Evolutionary conservation across 1,140 invertebrate species (phyloP), one percentile per base, ranked within the genome.

Genomic region (Ectropis grisescens): DNA sequence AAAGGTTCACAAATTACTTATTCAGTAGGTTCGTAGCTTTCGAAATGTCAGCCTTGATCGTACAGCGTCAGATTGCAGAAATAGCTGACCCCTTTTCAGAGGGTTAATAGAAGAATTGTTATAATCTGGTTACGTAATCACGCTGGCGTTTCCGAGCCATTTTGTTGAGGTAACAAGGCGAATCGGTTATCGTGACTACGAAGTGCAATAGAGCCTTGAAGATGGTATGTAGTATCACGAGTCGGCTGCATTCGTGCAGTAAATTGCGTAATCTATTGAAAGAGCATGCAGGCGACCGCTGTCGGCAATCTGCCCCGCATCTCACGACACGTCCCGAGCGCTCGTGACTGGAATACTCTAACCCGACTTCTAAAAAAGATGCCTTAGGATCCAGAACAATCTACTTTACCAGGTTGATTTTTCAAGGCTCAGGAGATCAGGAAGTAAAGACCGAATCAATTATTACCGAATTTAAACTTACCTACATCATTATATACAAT

Each of bases 261-360:
- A 57, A 66, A 67, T 75, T 75, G 67, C 58, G 65, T 67, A 75
- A 75, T 60, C 37, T 64, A 61, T 64, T 58, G 47, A 65, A 58
- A 59, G 56, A 46, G 39, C 47, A 47, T 41, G 40, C 41, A 35
- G 41, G 43, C 38, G 46, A 42, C n/a, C n/a, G 38, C 46, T 47
- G 32, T 34, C 30, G 35, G 44, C 41, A 51, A 64, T 61, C 59
- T 66, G 24, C 41, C 53, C 57, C 50, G 32, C 47, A 67, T 67
- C 59, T 67, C 62, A 67, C 62, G 58, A 59, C 47, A 29, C 35
- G 37, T 52, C 37, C 47, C 52, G 47, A 48, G 39, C 19, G 35
- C 32, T 69, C 59, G 65, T 69, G 61, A 69, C 57, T 41, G 40
- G 53, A 53, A 51, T 56, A 27, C 52, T 47, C 33, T 46, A 49